Evolutionary conservation across 2,888 invertebrate genomes (phyloP), one percentile per base, ranked within the genome.

Genomic region (Sturmia bella): DNA sequence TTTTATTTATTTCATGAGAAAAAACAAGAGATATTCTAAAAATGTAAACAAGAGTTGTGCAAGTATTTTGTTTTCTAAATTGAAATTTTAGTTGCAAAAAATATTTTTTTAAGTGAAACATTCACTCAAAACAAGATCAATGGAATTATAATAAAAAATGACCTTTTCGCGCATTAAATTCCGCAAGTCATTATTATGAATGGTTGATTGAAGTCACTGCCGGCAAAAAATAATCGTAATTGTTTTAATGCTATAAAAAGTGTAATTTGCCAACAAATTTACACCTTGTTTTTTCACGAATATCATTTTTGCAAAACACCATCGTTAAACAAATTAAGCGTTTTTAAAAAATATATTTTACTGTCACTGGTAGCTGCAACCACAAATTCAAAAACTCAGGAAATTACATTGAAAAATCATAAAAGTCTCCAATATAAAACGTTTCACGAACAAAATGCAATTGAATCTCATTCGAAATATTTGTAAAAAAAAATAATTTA

Each of bases 121-220:
- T 27, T 37, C 45, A 64, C 45, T 21, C n/a, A 73, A 73, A 64
- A 66, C 52, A 68, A 81, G 76, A 81, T 81, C 81, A 81, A 81
- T 81, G 81, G 39, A 76, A 77, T 57, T 63, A 69, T 81, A 81
- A 76, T 70, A 76, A 76, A n/a, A 76, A 68, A 32, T 73, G 72
- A 73, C 76, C 80, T 81, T 81, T 69, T 19, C 41, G 24, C 15
- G 37, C 52, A 70, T 52, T 73, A 61, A 57, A 63, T 56, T 70
- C 70, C 77, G 69, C 77, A 61, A 68, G 32, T 57, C 56, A 66
- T 48, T 59, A 4, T 21, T 54, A 21, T 39, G 32, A 27, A 43
- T 6, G 9, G 12, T 27, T 48, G 24, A 17, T 17, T 21, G 39
- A 39, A 39, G 39, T 54, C 1, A 43, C 19, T 2, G 15, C 17